Evolutionary conservation across 2,797 vertebrate genomes (phyloP).

Genomic region (Falco berigora): DNA sequence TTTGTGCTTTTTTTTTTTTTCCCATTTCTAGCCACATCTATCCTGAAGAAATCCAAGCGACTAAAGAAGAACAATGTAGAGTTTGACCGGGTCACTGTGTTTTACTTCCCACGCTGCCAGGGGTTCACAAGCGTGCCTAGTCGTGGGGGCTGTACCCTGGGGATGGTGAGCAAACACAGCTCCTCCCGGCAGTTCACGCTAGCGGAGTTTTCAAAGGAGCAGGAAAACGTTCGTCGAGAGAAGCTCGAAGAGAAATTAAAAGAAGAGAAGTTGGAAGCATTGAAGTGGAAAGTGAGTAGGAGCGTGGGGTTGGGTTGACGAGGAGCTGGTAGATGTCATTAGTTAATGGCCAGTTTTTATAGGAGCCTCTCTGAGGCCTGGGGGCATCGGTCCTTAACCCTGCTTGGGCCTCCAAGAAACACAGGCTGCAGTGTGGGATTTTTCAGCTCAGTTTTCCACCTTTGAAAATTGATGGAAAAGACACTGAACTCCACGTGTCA

Average conservation of each 20-base stretch:
- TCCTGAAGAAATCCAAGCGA: constrained; percentile 88
- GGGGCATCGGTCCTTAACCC: fast-evolving
- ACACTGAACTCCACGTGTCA: neutral
- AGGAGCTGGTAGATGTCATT: neutral
- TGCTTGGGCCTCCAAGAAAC: neutral
- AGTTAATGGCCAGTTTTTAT: neutral
- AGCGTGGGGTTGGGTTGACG: neutral
- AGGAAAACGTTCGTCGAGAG: constrained; percentile 78
- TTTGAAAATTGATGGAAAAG: neutral
- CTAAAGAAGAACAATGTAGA: constrained; percentile 82
- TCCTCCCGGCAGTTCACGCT: constrained; percentile 82
- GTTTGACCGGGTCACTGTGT: constrained; percentile 91
- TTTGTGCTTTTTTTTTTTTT: neutral
- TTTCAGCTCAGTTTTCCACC: neutral
- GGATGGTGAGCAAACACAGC: constrained; percentile 88
- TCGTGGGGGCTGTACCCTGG: constrained; percentile 91
- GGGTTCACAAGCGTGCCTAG: constrained; percentile 97
- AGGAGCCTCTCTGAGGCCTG: neutral
- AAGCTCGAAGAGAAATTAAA: constrained; percentile 85
- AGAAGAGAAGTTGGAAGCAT: constrained; percentile 87
- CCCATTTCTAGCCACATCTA: constrained; percentile 79
- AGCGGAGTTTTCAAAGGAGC: constrained; percentile 87
- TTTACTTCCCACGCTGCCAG: constrained; percentile 96
- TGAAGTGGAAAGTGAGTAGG: constrained; percentile 82
- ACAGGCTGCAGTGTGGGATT: neutral